These are phyloP conservation scores for Dasypogon diadema DNA, from an alignment of 2,888 invertebrate genomes.

Conservation along the genomic window DNA sequence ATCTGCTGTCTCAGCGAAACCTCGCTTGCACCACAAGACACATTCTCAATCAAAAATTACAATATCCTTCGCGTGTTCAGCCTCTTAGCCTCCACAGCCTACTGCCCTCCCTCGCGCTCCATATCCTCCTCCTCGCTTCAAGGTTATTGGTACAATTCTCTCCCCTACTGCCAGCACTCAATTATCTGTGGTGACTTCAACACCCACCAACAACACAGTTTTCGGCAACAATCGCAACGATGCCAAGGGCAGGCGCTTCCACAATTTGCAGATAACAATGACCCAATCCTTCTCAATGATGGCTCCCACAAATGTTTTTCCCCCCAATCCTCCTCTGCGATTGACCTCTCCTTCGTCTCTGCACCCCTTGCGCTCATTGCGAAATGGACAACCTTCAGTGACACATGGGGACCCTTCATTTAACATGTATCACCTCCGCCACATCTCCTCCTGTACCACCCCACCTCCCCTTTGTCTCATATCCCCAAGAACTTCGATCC, in stretches of 20 bases:
- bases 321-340: neutral
- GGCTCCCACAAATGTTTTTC: neutral
- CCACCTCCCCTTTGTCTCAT: too few relatives aligned
- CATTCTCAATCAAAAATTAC: neutral
- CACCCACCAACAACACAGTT: neutral
- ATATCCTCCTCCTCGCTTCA: too few relatives aligned
- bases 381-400: neutral
- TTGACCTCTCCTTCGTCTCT: neutral
- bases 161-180: neutral
- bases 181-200: neutral
- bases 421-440: neutral
- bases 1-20: neutral
- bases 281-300: neutral
- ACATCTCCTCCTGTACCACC: too few relatives aligned
- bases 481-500: too few relatives aligned
- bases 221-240: neutral
- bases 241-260: neutral
- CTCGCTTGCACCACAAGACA: neutral
- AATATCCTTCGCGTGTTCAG: neutral
- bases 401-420: too few relatives aligned
- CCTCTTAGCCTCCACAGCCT: too few relatives aligned
- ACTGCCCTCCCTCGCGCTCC: too few relatives aligned
- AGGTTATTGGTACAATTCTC: too few relatives aligned
- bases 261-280: neutral
- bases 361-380: neutral